These are phyloP conservation scores for Ochotona princeps DNA, from an alignment of 2,113 vertebrate species.

Conservation along the genomic window DNA sequence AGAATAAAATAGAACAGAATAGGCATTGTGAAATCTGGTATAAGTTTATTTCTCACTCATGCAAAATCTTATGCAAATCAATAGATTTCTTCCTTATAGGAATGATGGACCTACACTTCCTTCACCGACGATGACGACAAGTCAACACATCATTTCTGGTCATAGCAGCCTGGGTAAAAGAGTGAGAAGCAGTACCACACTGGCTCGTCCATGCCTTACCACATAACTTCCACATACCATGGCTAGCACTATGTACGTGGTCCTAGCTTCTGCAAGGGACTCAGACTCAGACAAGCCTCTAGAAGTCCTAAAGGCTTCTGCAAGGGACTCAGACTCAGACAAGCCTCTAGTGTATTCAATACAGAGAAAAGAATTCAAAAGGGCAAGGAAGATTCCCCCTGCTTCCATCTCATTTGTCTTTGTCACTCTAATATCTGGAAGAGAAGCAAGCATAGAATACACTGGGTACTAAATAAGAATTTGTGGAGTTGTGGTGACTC, in stretches of 20 bases:
- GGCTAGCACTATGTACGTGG: background rate
- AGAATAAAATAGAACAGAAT: background rate
- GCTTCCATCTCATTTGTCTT: background rate
- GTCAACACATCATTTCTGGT: background rate
- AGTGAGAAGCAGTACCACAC: background rate
- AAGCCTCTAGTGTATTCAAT: background rate
- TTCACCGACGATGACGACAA: too few relatives aligned
- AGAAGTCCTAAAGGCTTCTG: background rate
- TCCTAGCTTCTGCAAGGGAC: background rate
- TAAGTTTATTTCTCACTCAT: background rate
- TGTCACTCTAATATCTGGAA: background rate
- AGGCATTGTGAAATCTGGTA: conserved; percentile 13
- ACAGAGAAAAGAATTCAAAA: background rate
- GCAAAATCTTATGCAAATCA: background rate
- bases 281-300: background rate
- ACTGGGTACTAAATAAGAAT: background rate
- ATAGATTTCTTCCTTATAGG: background rate
- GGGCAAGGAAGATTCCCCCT: background rate
- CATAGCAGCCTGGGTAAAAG: background rate
- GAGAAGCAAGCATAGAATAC: background rate
- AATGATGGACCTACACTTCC: background rate
- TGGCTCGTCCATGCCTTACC: background rate
- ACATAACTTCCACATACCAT: background rate
- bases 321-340: background rate
- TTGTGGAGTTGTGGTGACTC: background rate